These are phyloP conservation scores for Rhyacichthys aspro DNA, from an alignment of 2,797 vertebrate genomes.

Conservation along the genomic window DNA sequence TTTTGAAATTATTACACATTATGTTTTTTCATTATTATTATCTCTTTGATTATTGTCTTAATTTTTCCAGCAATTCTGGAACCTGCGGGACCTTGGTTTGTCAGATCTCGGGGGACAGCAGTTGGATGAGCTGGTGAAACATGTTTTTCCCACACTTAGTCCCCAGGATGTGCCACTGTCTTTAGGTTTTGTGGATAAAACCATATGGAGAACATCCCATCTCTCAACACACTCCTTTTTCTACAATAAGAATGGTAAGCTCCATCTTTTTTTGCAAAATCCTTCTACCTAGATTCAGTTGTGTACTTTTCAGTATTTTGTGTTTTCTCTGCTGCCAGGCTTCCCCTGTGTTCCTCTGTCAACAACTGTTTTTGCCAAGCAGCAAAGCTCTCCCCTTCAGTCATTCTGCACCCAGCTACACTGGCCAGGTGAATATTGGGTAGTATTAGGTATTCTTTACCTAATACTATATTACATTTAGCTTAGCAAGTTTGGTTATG, in stretches of 20 bases:
- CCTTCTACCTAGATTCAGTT: not conserved
- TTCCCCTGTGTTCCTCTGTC: conserved; percentile 74
- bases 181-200: conserved; percentile 36
- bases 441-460: too few species aligned
- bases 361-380: conserved; percentile 77
- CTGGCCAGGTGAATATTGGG: conserved; percentile 84
- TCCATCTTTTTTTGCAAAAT: too few species aligned
- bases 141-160: conserved; percentile 80
- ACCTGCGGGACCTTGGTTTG: conserved; percentile 88
- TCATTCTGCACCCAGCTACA: conserved; percentile 82
- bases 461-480: too few species aligned
- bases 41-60: too few species aligned
- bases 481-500: too few species aligned
- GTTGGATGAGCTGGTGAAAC: conserved; percentile 83
- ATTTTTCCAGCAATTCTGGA: conserved; percentile 81
- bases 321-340: conserved; percentile 69
- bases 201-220: conserved; percentile 87
- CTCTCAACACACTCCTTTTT: conserved; percentile 92
- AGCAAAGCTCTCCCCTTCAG: conserved; percentile 81
- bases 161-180: conserved; percentile 58
- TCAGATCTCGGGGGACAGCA: conserved; percentile 86
- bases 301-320: not conserved
- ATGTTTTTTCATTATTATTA: too few species aligned
- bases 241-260: conserved; percentile 93
- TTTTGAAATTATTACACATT: not conserved